phyloP scores from a whole-genome alignment of 2,888 invertebrate species.

The Odontomyia ornata region DNA sequence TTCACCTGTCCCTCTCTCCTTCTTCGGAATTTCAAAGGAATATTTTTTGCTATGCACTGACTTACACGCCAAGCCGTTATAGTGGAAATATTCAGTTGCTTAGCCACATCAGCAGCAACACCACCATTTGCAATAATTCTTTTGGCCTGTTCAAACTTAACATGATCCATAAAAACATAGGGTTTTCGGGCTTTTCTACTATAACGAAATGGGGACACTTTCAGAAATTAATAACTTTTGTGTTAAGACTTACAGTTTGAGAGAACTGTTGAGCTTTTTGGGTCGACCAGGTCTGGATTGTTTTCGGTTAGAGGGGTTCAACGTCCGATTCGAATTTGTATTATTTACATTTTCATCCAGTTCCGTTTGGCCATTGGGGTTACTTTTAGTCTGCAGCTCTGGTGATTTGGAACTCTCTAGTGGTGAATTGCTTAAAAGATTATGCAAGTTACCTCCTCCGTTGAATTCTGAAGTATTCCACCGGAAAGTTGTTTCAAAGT shows the following conservation, averaged over 20 bases:
- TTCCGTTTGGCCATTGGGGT: too few relatives aligned
- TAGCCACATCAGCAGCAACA: slow-evolving; percentile 54
- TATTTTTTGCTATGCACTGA: slow-evolving; percentile 62
- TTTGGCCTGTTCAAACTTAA: slow-evolving; percentile 61
- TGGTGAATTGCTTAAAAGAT: too few relatives aligned
- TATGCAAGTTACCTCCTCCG: too few relatives aligned
- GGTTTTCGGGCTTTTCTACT: slow-evolving; percentile 60
- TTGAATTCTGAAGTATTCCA: too few relatives aligned
- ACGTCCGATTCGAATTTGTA: too few relatives aligned
- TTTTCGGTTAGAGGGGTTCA: not conserved
- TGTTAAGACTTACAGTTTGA: not conserved
- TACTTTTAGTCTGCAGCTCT: too few relatives aligned
- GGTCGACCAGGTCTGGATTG: not conserved
- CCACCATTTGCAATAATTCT: slow-evolving; percentile 60
- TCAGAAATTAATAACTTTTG: too few relatives aligned
- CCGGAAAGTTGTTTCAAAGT: too few relatives aligned
- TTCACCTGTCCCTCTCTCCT: too few relatives aligned
- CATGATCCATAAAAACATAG: slow-evolving; percentile 62
- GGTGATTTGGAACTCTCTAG: too few relatives aligned
- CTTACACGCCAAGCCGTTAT: slow-evolving; percentile 64
- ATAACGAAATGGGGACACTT: too few relatives aligned
- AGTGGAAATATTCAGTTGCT: slow-evolving; percentile 62
- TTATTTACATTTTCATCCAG: too few relatives aligned
- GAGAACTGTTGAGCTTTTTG: slow-evolving; percentile 9
- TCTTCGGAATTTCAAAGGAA: slow-evolving; percentile 60